A percentile compares a stretch with the other conserved stretches of the same genome.
Evolutionary conservation across 2,888 invertebrate species (phyloP).

Genomic region (Heterodera filipjevi): DNA sequence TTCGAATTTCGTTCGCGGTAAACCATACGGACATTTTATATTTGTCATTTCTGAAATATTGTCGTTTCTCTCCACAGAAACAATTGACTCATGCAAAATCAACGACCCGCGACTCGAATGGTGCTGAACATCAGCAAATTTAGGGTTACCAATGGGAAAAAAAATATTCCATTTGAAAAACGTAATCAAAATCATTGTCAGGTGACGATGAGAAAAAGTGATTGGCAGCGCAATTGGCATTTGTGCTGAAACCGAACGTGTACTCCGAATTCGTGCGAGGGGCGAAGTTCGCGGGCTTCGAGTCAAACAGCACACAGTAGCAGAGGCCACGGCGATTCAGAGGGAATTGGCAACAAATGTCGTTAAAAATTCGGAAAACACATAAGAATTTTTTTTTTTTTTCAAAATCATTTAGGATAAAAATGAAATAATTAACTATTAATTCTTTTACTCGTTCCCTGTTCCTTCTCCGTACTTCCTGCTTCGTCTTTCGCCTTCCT

Average conservation of each 20-base stretch:
- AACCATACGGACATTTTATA: no score
- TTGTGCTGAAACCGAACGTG: slow-evolving; percentile 30
- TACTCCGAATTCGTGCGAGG: slow-evolving; percentile 27
- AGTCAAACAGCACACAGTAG: slow-evolving; percentile 27
- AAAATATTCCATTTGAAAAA: not conserved
- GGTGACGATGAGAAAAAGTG: slow-evolving; percentile 32
- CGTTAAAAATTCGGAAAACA: no score
- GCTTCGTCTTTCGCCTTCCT: no score
- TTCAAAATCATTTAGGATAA: no score
- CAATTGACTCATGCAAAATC: slow-evolving; percentile 34
- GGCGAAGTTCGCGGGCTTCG: slow-evolving; percentile 30
- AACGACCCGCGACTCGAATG: slow-evolving; percentile 32
- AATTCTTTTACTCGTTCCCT: no score
- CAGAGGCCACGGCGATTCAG: slow-evolving; percentile 26
- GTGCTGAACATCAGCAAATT: slow-evolving; percentile 34
- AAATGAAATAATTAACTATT: no score
- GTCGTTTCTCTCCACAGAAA: slow-evolving; percentile 11
- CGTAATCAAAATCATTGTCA: no score
- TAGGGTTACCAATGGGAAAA: slow-evolving; percentile 24
- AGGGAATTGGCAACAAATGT: slow-evolving; percentile 28
- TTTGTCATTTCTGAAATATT: not conserved
- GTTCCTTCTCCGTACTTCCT: no score
- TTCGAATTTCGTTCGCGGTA: slow-evolving; percentile 25
- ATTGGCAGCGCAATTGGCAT: slow-evolving; percentile 22
- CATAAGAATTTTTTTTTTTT: no score